phyloP scores from a whole-genome alignment of 92 coral and sea anemone genomes.

The Palythoa grandiflora region DNA sequence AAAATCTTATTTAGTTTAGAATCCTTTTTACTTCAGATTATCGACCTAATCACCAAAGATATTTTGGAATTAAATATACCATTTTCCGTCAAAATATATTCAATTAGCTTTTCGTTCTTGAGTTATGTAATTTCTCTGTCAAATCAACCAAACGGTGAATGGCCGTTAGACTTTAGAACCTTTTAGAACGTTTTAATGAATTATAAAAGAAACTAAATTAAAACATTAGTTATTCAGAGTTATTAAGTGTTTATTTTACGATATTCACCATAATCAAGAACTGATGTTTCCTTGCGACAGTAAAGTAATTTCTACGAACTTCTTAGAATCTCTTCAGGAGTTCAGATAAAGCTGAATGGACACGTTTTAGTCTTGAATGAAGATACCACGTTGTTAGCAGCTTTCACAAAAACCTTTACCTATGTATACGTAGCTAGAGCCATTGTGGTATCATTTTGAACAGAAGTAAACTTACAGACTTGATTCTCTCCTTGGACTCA shows the following conservation, averaged over 20 bases:
- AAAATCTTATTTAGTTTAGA: too few species aligned
- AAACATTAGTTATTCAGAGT: neutral
- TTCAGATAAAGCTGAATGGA: too few species aligned
- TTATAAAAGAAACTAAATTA: neutral
- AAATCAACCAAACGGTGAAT: too few species aligned
- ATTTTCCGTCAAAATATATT: too few species aligned
- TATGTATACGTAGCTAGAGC: neutral
- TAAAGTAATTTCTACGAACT: neutral
- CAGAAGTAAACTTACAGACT: constrained; percentile 72
- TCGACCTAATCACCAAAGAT: too few species aligned
- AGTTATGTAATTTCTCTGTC: too few species aligned
- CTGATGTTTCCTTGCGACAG: neutral
- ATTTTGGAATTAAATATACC: too few species aligned
- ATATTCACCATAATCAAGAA: neutral
- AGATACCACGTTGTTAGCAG: neutral
- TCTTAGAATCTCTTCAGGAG: neutral
- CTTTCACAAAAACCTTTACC: neutral
- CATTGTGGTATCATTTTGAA: neutral
- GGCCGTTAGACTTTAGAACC: too few species aligned
- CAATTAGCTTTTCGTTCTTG: too few species aligned
- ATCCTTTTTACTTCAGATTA: too few species aligned
- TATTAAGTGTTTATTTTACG: too few species aligned
- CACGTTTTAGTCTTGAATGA: too few species aligned
- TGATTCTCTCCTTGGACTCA: constrained; percentile 92
- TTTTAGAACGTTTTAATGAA: neutral